Conservation (phyloP, 1,140 invertebrate genomes). For the Pomacea maculata region DNA sequence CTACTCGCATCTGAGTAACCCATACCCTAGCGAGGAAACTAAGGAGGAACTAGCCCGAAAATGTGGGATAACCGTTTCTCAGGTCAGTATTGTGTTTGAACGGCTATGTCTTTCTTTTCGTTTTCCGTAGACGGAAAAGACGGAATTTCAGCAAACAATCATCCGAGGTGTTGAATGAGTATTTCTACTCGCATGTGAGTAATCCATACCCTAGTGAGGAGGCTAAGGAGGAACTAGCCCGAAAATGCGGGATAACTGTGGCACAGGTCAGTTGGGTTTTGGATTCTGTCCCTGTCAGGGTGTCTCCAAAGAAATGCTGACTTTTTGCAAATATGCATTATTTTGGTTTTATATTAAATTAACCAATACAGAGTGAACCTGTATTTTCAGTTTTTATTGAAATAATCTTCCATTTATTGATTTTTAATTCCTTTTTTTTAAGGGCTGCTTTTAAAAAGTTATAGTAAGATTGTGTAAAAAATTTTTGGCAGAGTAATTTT, state of each 20-base stretch:
- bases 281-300: not conserved
- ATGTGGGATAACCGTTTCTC: constrained; percentile 98
- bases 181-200: constrained; percentile 99
- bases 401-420: too few relatives aligned
- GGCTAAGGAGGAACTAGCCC: constrained; percentile 98
- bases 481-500: too few relatives aligned
- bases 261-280: constrained; percentile 75
- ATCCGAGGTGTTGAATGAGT: constrained; percentile 99
- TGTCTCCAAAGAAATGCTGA: constrained; percentile 7
- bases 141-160: constrained; percentile 99
- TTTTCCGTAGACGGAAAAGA: constrained; percentile 84
- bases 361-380: too few relatives aligned
- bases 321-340: not conserved
- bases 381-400: too few relatives aligned
- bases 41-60: constrained; percentile 99
- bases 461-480: too few relatives aligned
- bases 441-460: too few relatives aligned
- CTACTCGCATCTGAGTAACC: constrained; percentile 99
- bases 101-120: constrained; percentile 6
- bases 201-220: constrained; percentile 99
- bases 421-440: too few relatives aligned
- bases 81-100: constrained; percentile 69
- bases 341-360: not conserved
- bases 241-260: constrained; percentile 98
- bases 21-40: constrained; percentile 99